These are phyloP conservation scores for Drosophila nigricruria DNA, from an alignment of 2,888 invertebrate species.

Conservation along the genomic window DNA sequence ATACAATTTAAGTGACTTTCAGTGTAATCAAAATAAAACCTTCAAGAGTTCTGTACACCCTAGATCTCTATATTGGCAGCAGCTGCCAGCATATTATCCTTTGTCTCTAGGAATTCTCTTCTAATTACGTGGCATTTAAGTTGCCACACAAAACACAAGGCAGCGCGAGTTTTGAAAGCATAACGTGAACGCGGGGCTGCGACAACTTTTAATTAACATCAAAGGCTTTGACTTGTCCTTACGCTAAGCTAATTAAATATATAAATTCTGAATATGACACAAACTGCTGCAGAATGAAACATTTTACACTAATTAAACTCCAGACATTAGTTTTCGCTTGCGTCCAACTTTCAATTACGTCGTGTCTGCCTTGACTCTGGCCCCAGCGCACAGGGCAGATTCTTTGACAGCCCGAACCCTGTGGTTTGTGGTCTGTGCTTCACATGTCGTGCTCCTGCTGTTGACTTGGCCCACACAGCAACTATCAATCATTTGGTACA, in stretches of 20 bases:
- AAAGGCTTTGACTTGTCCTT: conserved; percentile 45
- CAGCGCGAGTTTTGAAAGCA: neutral
- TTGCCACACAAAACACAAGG: conserved; percentile 28
- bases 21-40: neutral
- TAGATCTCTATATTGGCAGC: neutral
- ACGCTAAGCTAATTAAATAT: conserved; percentile 61
- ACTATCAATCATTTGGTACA: conserved; percentile 72
- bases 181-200: neutral
- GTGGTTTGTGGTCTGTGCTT: conserved; percentile 18
- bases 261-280: conserved; percentile 38
- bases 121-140: conserved; percentile 38
- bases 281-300: conserved; percentile 27
- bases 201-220: conserved; percentile 63
- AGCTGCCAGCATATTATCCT: conserved; percentile 10
- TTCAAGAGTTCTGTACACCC: neutral
- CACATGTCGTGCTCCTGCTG: conserved; percentile 20
- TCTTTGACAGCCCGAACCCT: neutral
- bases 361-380: conserved; percentile 3
- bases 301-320: conserved; percentile 59
- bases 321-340: conserved; percentile 21
- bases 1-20: conserved; percentile 17
- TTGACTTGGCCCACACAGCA: conserved; percentile 29
- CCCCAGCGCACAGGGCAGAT: neutral
- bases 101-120: conserved; percentile 8
- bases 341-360: conserved; percentile 35